phyloP scores from a whole-genome alignment of 2,888 invertebrate species.

The Stratiomys singularior region DNA sequence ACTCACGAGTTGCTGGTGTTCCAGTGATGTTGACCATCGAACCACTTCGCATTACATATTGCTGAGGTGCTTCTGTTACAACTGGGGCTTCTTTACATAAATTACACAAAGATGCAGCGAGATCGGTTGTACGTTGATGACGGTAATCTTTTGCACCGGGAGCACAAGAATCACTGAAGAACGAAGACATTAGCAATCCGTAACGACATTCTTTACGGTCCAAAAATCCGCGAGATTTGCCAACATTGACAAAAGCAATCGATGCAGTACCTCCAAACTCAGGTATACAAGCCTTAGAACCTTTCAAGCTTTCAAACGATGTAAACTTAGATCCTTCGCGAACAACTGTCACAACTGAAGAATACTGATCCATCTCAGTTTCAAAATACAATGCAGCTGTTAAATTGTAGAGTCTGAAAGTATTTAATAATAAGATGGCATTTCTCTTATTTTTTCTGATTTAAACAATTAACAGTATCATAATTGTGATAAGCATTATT shows the following conservation, averaged over 20 bases:
- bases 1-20: conserved; percentile 1
- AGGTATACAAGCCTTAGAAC: conserved; percentile 72
- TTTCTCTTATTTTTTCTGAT: too few species aligned
- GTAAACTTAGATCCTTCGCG: conserved; percentile 65
- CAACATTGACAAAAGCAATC: conserved; percentile 71
- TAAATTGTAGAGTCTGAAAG: conserved; percentile 68
- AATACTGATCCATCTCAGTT: conserved; percentile 66
- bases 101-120: conserved; percentile 58
- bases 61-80: background rate
- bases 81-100: conserved; percentile 54
- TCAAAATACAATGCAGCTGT: conserved; percentile 71
- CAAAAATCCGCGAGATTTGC: conserved; percentile 67
- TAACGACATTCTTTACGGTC: conserved; percentile 69
- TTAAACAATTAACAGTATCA: too few species aligned
- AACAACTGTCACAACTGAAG: conserved; percentile 70
- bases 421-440: background rate
- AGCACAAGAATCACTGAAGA: conserved; percentile 71
- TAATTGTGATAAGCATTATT: too few species aligned
- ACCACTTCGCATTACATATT: background rate
- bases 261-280: conserved; percentile 75
- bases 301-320: conserved; percentile 69
- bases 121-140: conserved; percentile 62
- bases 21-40: conserved; percentile 22
- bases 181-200: conserved; percentile 68
- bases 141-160: conserved; percentile 70